Evolutionary conservation across 2,797 vertebrate species (phyloP).

Genomic region (Agapornis canus): DNA sequence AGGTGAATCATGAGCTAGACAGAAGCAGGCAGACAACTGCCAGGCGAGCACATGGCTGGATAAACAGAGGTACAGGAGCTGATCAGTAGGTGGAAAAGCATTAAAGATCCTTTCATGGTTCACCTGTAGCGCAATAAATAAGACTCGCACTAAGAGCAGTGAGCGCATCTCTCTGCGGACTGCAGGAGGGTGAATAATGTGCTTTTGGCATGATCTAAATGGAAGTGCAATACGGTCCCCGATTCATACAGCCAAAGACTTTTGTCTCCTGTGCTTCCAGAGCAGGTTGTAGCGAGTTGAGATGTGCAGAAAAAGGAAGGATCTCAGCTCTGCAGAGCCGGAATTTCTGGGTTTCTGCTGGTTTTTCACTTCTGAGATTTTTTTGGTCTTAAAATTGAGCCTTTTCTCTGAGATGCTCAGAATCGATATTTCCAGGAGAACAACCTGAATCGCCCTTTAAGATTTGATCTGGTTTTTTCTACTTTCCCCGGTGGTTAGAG

Average conservation of each 20-base stretch:
- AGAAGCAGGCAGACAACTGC: neutral
- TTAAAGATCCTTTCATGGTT: neutral
- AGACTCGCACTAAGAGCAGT: neutral
- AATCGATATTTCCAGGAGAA: neutral
- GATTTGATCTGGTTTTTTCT: neutral
- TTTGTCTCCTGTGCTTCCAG: neutral
- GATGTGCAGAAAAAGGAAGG: neutral
- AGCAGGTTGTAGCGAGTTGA: neutral
- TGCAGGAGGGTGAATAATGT: neutral
- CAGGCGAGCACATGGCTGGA: neutral
- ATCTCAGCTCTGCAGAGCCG: neutral
- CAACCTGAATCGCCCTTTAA: neutral
- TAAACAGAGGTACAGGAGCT: neutral
- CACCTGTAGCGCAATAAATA: neutral
- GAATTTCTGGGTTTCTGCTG: neutral
- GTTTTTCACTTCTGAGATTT: neutral
- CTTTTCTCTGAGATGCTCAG: neutral
- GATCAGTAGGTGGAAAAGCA: neutral
- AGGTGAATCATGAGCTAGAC: neutral
- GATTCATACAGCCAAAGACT: neutral
- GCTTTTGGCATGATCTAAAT: neutral
- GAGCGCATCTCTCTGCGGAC: neutral
- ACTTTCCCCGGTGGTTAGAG: neutral
- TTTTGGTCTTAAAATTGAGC: neutral
- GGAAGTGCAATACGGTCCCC: neutral